Base-by-base conservation (phyloP, 64 coral and sea anemone species). In the Pocillopora damicornis region DNA sequence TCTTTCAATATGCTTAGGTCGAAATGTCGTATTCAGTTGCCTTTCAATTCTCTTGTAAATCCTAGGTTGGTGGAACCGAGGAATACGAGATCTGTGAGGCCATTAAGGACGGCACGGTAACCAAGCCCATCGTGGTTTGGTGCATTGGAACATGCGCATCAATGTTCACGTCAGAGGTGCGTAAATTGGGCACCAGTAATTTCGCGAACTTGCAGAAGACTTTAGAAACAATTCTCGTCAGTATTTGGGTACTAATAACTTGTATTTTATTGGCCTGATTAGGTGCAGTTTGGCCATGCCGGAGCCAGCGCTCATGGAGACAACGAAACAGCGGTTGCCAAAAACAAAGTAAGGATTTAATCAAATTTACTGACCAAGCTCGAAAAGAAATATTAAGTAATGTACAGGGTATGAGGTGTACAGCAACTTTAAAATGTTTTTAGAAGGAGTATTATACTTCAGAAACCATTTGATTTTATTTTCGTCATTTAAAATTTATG, bases 261-360 rank as follows among this genome's bases (percentile, higher is more conserved):
- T 0, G 26, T 42, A 16, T 15, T 59, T 22, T n/a, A n/a, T 13
- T 75, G 2, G 9, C 15, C 5, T n/a, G 38, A 11, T 87, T 80
- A 99, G 97, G 97, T 99, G 80, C 97, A 99, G 79, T 99, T 99
- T 75, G 97, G 97, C 30, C 97, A 99, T 64, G 97, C 97, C 26
- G 97, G 97, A 35, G 93, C 97, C 5, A 99, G 97, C 69, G 97
- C 97, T 74, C 97, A 99, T 83, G 89, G 83, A 35, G 91, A 95
- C 13, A 88, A 90, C 23, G 97, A 99, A 82, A 99, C 97, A 77
- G 97, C 97, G 9, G 71, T 95, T 60, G 90, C 97, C n/a, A 99
- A 99, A 61, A 99, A 99, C 73, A 88, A 97, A 78, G 95, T 90
- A 77, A 68, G 20, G 15, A 57, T 73, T 62, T 51, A 68, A 81